Percentiles rank a stretch among this genome's conserved stretches.
Conservation (phyloP, 2,113 vertebrate genomes). For the Bufo gargarizans region DNA sequence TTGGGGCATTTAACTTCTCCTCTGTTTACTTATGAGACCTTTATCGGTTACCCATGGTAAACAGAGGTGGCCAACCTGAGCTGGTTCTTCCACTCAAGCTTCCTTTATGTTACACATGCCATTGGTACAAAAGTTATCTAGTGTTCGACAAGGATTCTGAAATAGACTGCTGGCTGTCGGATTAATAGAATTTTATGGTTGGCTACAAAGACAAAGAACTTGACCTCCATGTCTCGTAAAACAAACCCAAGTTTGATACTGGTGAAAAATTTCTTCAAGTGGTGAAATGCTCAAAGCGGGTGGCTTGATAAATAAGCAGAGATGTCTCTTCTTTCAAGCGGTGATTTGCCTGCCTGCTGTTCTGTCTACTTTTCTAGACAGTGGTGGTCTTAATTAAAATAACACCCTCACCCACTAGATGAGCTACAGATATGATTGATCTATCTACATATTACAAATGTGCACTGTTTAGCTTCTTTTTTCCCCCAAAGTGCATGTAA, state of each 20-base stretch:
- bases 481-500: background rate
- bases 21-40: background rate
- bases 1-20: background rate
- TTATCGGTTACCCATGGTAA: background rate
- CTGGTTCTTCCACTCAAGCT: background rate
- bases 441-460: conserved; percentile 2
- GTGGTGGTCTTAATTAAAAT: conserved; percentile 28
- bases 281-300: background rate
- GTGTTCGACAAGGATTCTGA: background rate
- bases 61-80: background rate
- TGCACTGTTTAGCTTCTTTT: conserved; percentile 13
- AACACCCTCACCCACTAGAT: background rate
- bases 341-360: conserved; percentile 12
- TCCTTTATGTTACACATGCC: background rate
- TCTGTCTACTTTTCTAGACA: conserved; percentile 16
- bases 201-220: background rate
- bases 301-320: conserved; percentile 8
- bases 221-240: background rate
- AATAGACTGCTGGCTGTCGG: background rate
- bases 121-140: background rate
- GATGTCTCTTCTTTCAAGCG: background rate
- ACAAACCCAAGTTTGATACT: background rate
- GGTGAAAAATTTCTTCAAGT: background rate
- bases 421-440: conserved; percentile 33
- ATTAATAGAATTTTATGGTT: background rate